A percentile compares a stretch with the other conserved stretches of the same genome.
Evolutionary conservation across 1,140 invertebrate species (phyloP).

Genomic region (Atopsyche davidsoni): DNA sequence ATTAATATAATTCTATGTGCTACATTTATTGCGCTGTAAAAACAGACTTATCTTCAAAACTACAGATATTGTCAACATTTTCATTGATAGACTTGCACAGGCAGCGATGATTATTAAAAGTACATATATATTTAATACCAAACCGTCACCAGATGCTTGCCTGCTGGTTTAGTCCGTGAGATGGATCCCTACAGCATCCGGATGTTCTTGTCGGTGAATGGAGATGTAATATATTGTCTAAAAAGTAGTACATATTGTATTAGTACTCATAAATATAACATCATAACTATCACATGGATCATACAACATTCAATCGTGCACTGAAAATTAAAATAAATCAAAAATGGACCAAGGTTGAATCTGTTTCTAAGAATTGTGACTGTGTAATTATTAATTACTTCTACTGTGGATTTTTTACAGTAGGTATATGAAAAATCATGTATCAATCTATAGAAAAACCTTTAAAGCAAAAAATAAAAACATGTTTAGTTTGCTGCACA

Average conservation of each 20-base stretch:
- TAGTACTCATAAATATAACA: constrained; percentile 28
- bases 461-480: too few relatives aligned
- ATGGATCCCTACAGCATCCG: constrained; percentile 56
- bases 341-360: constrained; percentile 1
- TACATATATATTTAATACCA: too few relatives aligned
- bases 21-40: too few relatives aligned
- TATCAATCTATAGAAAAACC: too few relatives aligned
- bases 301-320: constrained; percentile 17
- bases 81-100: too few relatives aligned
- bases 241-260: constrained; percentile 29
- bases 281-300: constrained; percentile 14
- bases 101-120: too few relatives aligned
- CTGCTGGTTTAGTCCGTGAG: too few relatives aligned
- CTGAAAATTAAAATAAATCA: neutral
- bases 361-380: too few relatives aligned
- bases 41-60: too few relatives aligned
- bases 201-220: constrained; percentile 55
- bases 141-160: too few relatives aligned
- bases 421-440: neutral
- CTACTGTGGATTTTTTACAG: neutral
- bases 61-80: too few relatives aligned
- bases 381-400: constrained; percentile 1
- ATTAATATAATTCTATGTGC: too few relatives aligned
- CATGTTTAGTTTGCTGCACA: constrained; percentile 1
- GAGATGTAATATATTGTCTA: constrained; percentile 55